Percentiles rank a stretch among this genome's conserved stretches.
These are phyloP conservation scores for Choloepus hoffmanni DNA, from an alignment of 2,113 vertebrate genomes.

Conservation along the genomic window DNA sequence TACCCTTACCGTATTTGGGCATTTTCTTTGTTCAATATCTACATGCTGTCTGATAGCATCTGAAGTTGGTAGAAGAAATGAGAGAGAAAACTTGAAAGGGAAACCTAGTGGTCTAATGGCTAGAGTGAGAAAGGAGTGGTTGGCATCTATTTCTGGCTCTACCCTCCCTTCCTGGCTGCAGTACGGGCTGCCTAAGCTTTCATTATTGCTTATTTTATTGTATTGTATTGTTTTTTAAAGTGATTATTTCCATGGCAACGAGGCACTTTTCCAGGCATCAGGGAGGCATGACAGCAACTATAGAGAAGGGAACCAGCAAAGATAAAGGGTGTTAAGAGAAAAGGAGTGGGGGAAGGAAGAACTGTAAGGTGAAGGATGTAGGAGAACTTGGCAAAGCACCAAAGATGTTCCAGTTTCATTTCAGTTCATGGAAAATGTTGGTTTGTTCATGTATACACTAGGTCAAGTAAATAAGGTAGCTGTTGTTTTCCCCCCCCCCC, in stretches of 20 bases:
- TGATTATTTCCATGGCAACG: conserved; percentile 80
- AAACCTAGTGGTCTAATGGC: background rate
- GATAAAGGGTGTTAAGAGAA: conserved; percentile 39
- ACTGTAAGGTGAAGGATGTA: conserved; percentile 17
- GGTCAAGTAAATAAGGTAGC: background rate
- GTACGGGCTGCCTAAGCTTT: conserved; percentile 65
- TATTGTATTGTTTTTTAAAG: conserved; percentile 80
- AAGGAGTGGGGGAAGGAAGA: background rate
- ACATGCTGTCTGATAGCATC: background rate
- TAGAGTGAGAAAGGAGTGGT: background rate
- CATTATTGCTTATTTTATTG: conserved; percentile 81
- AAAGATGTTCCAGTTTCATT: conserved; percentile 7
- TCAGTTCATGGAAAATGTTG: background rate
- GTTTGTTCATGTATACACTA: background rate
- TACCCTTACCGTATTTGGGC: background rate
- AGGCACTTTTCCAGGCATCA: conserved; percentile 72
- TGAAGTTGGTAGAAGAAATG: background rate
- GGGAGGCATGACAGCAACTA: conserved; percentile 60
- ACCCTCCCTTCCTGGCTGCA: conserved; percentile 33
- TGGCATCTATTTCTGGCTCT: conserved; percentile 70
- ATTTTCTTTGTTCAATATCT: conserved; percentile 2
- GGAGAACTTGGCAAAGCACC: background rate
- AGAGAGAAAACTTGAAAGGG: background rate
- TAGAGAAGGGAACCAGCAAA: conserved; percentile 56
- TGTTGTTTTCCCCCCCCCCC: background rate